Base-by-base conservation (phyloP, 2,888 invertebrate genomes). In the Creontiades dilutus region DNA sequence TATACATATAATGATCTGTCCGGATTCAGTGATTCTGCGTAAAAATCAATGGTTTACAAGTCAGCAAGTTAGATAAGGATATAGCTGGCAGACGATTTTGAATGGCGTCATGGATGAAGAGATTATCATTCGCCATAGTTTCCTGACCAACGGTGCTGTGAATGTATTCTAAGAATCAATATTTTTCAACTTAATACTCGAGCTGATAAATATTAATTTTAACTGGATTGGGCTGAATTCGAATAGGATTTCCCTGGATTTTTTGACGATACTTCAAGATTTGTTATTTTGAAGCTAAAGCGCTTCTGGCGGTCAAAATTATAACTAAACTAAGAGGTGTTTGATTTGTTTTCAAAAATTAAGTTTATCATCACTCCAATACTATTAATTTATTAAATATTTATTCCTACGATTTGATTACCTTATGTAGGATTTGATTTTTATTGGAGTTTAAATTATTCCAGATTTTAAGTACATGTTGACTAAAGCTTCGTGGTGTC, bases 401-500 rank as follows among this genome's bases (percentile, higher is more conserved):
- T 23, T 68, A 68, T 23, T 37, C 37, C 7, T 37, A 37, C 2
- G 7, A 37, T 37, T 37, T 37, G 37, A 37, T 37, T 37, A 37
- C 37, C 37, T 37, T 37, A 37, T 37, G 37, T 37, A 37, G 37
- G 37, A 37, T 7, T 37, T n/a, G n/a, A n/a, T 0, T 57, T 16
- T n/a, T 11, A 57, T 57, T n/a, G n/a, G 57, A 57, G 57, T 57
- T 16, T n/a, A 37, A 2, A 37, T 37, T 7, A 37, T 37, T 7
- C 37, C 37, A 37, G 37, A 37, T 37, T 37, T 37, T 4, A 12
- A 55, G 55, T 55, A 57, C 37, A 37, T 37, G 37, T 37, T 37
- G 37, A 37, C 37, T 37, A 37, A 37, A 37, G n/a, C 47, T 78
- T 82, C 52, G 82, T 82, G 82, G 82, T 82, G 55, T 52, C 82